phyloP scores from a whole-genome alignment of 2,797 vertebrate genomes.

The Takifugu rubripes region DNA sequence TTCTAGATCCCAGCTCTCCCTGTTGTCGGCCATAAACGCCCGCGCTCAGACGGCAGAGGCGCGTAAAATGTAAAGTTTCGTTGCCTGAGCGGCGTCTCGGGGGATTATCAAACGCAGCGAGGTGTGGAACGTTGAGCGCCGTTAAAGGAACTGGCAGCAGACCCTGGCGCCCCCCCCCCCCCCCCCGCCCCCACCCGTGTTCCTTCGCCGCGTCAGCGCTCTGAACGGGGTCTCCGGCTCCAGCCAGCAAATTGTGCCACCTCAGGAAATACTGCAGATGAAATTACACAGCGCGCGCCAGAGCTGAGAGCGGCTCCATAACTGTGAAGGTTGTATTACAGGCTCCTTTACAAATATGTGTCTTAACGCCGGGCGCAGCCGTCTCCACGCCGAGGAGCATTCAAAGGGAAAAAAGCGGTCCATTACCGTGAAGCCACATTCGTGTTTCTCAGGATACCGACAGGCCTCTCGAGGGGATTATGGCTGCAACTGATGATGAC shows the following conservation, averaged over 20 bases:
- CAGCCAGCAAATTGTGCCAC: conserved; percentile 55
- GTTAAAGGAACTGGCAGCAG: conserved; percentile 18
- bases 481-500: too few relatives aligned
- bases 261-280: conserved; percentile 63
- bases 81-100: conserved; percentile 7
- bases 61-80: conserved; percentile 22
- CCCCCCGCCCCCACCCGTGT: conserved; percentile 10
- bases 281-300: conserved; percentile 57
- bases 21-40: conserved; percentile 15
- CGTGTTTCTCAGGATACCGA: too few relatives aligned
- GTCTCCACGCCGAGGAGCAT: conserved; percentile 13
- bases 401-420: conserved; percentile 10
- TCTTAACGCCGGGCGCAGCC: conserved; percentile 19
- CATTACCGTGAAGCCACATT: too few relatives aligned
- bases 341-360: conserved; percentile 40
- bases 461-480: too few relatives aligned
- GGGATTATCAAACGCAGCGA: conserved; percentile 39
- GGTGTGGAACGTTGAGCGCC: conserved; percentile 22
- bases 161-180: neutral
- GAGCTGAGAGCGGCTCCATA: conserved; percentile 45
- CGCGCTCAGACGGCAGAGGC: conserved; percentile 15
- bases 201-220: conserved; percentile 19
- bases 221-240: conserved; percentile 30
- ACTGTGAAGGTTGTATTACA: conserved; percentile 55
- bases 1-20: conserved; percentile 20